Percentiles rank a stretch among this genome's conserved stretches.
Conservation (phyloP, 2,797 vertebrate genomes). For the Myotis findleyi region DNA sequence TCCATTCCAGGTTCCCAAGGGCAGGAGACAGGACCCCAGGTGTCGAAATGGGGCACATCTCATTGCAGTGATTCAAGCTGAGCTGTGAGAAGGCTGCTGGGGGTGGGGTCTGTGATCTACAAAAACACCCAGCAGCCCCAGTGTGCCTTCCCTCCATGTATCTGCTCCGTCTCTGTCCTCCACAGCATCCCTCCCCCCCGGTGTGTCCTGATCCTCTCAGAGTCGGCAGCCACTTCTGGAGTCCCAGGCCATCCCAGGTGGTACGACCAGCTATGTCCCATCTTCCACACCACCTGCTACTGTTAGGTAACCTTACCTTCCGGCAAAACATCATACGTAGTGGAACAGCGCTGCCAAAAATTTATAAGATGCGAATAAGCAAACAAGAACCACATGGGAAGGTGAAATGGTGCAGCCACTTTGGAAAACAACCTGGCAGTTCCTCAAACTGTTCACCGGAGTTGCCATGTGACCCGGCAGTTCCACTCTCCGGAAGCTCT, state of each 20-base stretch:
- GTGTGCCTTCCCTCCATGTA: background rate
- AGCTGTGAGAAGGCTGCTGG: background rate
- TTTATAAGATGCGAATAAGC: background rate
- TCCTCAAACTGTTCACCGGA: background rate
- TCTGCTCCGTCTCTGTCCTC: background rate
- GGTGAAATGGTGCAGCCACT: background rate
- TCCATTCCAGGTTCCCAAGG: background rate
- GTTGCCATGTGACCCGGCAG: rapidly evolving
- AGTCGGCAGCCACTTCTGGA: background rate
- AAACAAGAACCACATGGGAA: background rate
- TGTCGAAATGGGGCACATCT: background rate
- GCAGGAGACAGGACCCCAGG: background rate
- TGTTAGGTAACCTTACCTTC: background rate
- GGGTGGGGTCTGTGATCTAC: rapidly evolving
- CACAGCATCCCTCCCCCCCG: rapidly evolving
- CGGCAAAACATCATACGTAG: rapidly evolving
- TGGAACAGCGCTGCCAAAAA: rapidly evolving
- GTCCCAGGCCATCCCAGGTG: background rate
- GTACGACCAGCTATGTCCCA: rapidly evolving
- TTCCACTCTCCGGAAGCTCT: no score
- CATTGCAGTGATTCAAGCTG: rapidly evolving
- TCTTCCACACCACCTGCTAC: background rate
- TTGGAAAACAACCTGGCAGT: background rate
- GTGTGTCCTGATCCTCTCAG: background rate
- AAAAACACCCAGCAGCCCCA: background rate